Evolutionary conservation across 2,888 invertebrate species (phyloP).

Genomic region (Nasonia oneida): DNA sequence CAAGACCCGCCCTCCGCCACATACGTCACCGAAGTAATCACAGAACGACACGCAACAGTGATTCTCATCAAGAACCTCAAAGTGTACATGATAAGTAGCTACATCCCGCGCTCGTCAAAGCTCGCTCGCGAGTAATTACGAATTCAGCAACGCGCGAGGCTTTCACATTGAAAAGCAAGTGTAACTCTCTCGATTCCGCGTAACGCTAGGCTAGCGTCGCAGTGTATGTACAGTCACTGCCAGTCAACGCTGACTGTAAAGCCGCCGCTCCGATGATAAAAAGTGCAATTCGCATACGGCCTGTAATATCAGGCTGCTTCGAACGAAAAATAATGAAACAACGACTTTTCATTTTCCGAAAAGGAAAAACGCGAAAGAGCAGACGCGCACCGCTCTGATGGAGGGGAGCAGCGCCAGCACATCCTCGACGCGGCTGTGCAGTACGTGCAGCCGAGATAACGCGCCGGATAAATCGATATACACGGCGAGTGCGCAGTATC

Average conservation of each 20-base stretch:
- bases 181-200: neutral
- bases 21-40: neutral
- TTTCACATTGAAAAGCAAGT: slow-evolving; percentile 11
- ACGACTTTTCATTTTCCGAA: neutral
- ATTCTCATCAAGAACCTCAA: neutral
- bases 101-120: neutral
- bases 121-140: neutral
- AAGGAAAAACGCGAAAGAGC: neutral
- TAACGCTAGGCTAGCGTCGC: neutral
- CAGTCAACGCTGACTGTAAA: neutral
- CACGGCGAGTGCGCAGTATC: slow-evolving; percentile 45
- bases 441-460: slow-evolving; percentile 7
- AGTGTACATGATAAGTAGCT: neutral
- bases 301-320: neutral
- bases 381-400: neutral
- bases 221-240: neutral
- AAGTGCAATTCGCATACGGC: neutral
- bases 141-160: neutral
- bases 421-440: neutral
- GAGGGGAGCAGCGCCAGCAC: slow-evolving; percentile 13
- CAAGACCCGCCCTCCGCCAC: neutral
- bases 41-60: neutral
- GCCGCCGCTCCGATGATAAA: neutral
- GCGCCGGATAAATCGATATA: slow-evolving; percentile 44
- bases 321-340: neutral